phyloP scores from a whole-genome alignment of 2,113 vertebrate species.

The Cheirogaleus medius region DNA sequence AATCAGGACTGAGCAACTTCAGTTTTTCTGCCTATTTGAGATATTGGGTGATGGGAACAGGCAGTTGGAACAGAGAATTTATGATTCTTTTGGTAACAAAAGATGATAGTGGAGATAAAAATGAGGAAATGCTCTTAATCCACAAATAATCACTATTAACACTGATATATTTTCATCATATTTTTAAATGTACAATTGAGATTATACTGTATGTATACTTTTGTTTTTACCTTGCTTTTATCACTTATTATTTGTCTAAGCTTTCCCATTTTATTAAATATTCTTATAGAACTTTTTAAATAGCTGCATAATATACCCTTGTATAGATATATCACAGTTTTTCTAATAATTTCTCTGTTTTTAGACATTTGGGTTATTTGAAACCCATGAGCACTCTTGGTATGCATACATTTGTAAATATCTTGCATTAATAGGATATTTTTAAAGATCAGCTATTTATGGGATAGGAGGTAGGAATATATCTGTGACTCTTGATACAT shows the following conservation, averaged over 20 bases:
- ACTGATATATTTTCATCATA: not conserved
- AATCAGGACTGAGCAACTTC: not conserved
- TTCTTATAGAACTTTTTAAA: constrained; percentile 9
- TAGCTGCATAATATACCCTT: not conserved
- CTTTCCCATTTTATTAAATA: not conserved
- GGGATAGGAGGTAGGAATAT: not conserved
- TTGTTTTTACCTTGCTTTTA: constrained; percentile 1
- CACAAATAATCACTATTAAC: not conserved
- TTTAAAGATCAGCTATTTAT: not conserved
- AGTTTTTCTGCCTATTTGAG: not conserved
- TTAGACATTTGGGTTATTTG: not conserved
- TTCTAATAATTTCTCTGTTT: not conserved
- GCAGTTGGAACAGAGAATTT: not conserved
- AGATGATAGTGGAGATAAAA: constrained; percentile 20
- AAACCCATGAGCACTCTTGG: not conserved
- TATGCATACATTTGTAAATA: not conserved
- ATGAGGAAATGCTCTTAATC: not conserved
- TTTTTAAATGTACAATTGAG: not conserved
- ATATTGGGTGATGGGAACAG: not conserved
- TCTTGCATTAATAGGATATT: not conserved
- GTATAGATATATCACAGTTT: not conserved
- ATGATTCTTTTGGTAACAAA: not conserved
- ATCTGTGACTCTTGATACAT: not conserved
- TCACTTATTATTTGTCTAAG: not conserved
- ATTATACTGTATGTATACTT: not conserved